Base-by-base conservation (phyloP, 2,797 vertebrate genomes). In the Syngnathus acus region DNA sequence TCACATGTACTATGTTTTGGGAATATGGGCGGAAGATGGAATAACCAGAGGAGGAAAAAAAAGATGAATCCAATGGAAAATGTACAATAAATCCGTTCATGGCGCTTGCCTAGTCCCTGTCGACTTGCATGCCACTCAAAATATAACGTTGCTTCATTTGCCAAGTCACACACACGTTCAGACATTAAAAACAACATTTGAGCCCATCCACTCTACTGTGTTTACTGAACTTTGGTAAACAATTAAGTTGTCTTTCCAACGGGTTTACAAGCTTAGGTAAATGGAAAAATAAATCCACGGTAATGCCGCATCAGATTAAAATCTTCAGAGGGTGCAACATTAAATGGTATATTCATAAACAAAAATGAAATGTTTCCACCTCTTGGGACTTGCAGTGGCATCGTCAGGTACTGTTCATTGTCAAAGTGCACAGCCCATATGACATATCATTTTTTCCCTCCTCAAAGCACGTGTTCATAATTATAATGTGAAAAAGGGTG, bases 401-500 rank as follows among this genome's bases (percentile, higher is more conserved):
- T 61, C 39, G n/a, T 39, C 57, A n/a, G 32, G 57, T n/a, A 4
- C 32, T 32, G 32, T 32, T 32, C 32, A 32, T 32, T 40, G 17
- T 42, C 38, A 4, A 3, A 40, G 38, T 60, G 19, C 58, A 42
- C 17, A 21, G 39, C 9, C 1, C 40, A 39, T 43, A 57, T 21
- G 10, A 43, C 39, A 23, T 21, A 5, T 78, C 66, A 79, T 59
- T 78, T 38, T 40, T 23, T 11, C n/a, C 21, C 26, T 9, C 54
- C 32, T 42, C 58, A 23, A 62, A 21, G 39, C 19, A 61, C 5
- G 14, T 21, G 70, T 74, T 78, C 75, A 75, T 86, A 87, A 87
- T 86, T 87, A 86, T 71, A 76, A 66, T 65, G 68, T 72, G 75
- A 48, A 72, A 61, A 79, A 75, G 71, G 43, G 67, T 50, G 71